Evolutionary conservation across 1,140 invertebrate genomes (phyloP).

Genomic region (Drosophila aff.): DNA sequence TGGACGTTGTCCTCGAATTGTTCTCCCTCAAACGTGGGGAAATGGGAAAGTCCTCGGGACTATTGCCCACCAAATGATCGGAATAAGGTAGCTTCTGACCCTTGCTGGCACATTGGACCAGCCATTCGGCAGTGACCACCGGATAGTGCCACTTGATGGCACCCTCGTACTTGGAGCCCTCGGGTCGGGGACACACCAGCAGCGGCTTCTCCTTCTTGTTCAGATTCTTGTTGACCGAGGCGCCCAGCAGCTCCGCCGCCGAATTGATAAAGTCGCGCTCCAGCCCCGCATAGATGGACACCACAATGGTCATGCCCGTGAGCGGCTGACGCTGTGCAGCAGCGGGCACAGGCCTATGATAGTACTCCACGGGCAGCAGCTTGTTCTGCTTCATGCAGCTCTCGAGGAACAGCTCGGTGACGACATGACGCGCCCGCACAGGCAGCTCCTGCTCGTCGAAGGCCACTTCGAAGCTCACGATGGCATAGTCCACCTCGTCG

Average conservation of each 20-base stretch:
- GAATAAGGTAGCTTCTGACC: constrained; percentile 87
- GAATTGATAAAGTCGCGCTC: constrained; percentile 90
- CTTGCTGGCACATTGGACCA: constrained; percentile 89
- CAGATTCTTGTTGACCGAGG: constrained; percentile 87
- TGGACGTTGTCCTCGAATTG: constrained; percentile 24
- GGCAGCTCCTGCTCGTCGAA: constrained; percentile 76
- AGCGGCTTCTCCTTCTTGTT: constrained; percentile 85
- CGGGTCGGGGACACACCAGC: constrained; percentile 89
- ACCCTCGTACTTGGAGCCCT: constrained; percentile 93
- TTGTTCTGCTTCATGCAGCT: constrained; percentile 88
- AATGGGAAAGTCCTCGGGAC: constrained; percentile 65
- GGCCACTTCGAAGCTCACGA: constrained; percentile 85
- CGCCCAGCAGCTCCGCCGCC: constrained; percentile 90
- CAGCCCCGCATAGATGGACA: constrained; percentile 90
- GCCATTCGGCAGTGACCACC: constrained; percentile 91
- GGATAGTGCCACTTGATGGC: constrained; percentile 92
- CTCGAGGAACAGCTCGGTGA: constrained; percentile 87
- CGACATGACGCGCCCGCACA: constrained; percentile 86
- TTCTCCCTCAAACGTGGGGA: constrained; percentile 60
- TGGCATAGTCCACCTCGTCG: constrained; percentile 87
- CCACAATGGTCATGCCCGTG: constrained; percentile 89
- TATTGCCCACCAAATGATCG: constrained; percentile 88
- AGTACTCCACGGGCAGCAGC: constrained; percentile 87
- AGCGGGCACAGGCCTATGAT: constrained; percentile 87
- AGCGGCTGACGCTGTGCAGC: constrained; percentile 87